Base-by-base conservation (phyloP, 2,888 invertebrate species). In the Eupithecia vulgata region DNA sequence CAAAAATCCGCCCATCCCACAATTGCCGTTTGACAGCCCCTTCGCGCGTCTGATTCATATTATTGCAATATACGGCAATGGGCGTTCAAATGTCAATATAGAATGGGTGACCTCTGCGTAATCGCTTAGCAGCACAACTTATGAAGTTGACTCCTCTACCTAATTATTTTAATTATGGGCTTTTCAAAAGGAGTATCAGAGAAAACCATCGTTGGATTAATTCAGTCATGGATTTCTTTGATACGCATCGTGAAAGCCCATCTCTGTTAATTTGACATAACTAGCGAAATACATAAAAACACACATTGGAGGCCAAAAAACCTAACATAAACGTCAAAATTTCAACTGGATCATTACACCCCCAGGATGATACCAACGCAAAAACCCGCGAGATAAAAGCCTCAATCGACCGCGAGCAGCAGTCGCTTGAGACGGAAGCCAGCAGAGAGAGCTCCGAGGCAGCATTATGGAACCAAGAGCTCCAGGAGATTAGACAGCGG, bases 341-440 rank as follows among this genome's bases (percentile, higher is more conserved):
- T n/a, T 48, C 17, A 34, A 37, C 35, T 35, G 1, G 10, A 35
- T n/a, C 8, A 1, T n/a, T 61, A 17, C 17, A 52, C 21, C 35
- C 25, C 65, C 21, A 93, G 93, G 90, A 91, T 0, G 89, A 91
- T 71, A 81, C 83, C 1, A 87, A 87, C 2, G 70, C 85, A 0
- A 88, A 84, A 69, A 84, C 91, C 34, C 21, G 74, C 0, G 90
- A 92, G 8, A n/a, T 88, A 10, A 85, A 88, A 7, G n/a, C 79
- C 0, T 57, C 76, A 0, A 76, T 90, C 0, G 74, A 83, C 12
- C 85, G 85, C 2, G 87, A 87, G 64, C 87, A 87, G 17, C 81
- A 84, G 6, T 70, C 83, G 0, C 71, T 88, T 0, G 84, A 87
- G 6, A 52, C 52, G 0, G 90, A 89, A 65, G n/a, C 57, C 0